phyloP scores from a whole-genome alignment of 2,888 invertebrate genomes.

The Lycophotia porphyrea region DNA sequence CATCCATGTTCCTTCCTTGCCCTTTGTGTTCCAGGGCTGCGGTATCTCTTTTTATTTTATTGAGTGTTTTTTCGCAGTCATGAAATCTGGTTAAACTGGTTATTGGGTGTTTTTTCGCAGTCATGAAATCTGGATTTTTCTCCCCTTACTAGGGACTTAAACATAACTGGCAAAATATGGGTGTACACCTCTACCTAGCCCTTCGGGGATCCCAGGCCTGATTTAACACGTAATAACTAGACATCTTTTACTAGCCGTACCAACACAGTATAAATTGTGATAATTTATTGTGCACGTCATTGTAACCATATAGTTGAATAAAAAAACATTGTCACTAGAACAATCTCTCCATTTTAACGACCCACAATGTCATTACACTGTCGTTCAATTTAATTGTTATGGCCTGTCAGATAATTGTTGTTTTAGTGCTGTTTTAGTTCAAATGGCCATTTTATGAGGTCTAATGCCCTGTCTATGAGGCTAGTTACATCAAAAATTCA shows the following conservation, averaged over 20 bases:
- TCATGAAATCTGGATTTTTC: too few species aligned
- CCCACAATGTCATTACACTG: constrained; percentile 30
- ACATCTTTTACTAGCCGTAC: background rate
- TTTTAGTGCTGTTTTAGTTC: constrained; percentile 29
- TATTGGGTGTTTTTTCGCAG: too few species aligned
- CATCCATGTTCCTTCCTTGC: too few species aligned
- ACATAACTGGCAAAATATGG: too few species aligned
- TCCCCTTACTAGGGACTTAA: too few species aligned
- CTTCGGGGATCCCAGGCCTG: background rate
- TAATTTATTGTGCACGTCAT: constrained; percentile 3
- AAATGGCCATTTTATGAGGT: constrained; percentile 1
- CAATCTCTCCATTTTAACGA: constrained; percentile 3
- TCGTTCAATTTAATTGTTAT: constrained; percentile 36
- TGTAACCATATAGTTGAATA: constrained; percentile 15
- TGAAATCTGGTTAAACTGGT: too few species aligned
- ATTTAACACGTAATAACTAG: background rate
- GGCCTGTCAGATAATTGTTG: constrained; percentile 32
- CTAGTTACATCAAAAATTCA: background rate
- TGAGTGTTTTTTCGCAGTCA: too few species aligned
- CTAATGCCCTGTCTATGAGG: background rate
- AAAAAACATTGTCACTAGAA: constrained; percentile 17
- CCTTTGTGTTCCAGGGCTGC: too few species aligned
- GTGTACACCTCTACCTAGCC: too few species aligned
- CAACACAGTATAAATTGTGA: background rate
- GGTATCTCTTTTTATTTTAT: too few species aligned